phyloP scores from a whole-genome alignment of 1,140 invertebrate genomes.

The silkworm (Bombyx mori) region ASM3026992v2 NC_085132.1:4385001-4385500 shows the following conservation, averaged over 20 bases:
- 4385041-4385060: no score
- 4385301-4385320: constrained; percentile 10
- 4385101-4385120: no score
- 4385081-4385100: no score
- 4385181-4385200: not conserved
- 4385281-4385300: constrained; percentile 13
- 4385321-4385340: not conserved
- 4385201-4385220: constrained; percentile 52
- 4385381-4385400: not conserved
- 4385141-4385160: not conserved
- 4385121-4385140: no score
- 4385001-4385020: no score
- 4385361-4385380: no score
- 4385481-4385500: no score
- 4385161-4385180: not conserved
- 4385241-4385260: constrained; percentile 25
- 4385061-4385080: no score
- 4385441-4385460: no score
- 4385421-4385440: no score
- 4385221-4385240: constrained; percentile 37
- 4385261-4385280: constrained; percentile 23
- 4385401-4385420: not conserved
- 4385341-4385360: not conserved
- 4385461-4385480: no score
- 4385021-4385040: no score